These are phyloP conservation scores for Tolypeutes matacus DNA, from an alignment of 2,797 vertebrate species.

Conservation along the genomic window DNA sequence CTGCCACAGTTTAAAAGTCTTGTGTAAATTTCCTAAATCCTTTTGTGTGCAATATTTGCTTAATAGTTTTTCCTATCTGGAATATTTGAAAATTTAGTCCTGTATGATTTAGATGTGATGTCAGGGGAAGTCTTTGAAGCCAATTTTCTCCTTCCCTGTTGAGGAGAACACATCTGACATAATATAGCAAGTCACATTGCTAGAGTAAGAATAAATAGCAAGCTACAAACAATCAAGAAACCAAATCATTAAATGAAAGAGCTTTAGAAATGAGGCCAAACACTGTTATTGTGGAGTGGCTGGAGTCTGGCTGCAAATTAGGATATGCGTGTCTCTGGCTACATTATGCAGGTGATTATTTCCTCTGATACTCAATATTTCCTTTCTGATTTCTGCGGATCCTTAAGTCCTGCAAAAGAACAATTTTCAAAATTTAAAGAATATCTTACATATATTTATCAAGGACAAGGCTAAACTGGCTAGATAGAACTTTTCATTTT, in stretches of 20 bases:
- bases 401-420: background rate
- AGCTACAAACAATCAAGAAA: conserved; percentile 60
- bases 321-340: background rate
- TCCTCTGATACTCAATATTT: background rate
- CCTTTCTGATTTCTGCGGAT: background rate
- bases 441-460: background rate
- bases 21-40: conserved; percentile 60
- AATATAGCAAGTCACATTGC: background rate
- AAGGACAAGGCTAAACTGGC: background rate
- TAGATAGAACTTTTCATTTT: background rate
- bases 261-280: conserved; percentile 11
- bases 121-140: conserved; percentile 38
- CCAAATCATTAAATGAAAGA: conserved; percentile 33
- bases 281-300: background rate
- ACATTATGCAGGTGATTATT: background rate
- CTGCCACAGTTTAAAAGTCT: conserved; percentile 45
- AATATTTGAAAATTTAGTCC: conserved; percentile 68
- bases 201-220: conserved; percentile 41
- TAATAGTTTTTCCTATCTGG: conserved; percentile 62
- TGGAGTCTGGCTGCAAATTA: background rate
- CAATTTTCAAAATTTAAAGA: conserved; percentile 1
- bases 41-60: conserved; percentile 62
- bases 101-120: conserved; percentile 59
- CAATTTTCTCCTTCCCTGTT: conserved; percentile 58
- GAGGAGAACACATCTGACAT: conserved; percentile 25